Percentiles rank a stretch among this genome's conserved stretches.
Conservation (phyloP, 2,797 vertebrate genomes). For the Galagoides demidoff region DNA sequence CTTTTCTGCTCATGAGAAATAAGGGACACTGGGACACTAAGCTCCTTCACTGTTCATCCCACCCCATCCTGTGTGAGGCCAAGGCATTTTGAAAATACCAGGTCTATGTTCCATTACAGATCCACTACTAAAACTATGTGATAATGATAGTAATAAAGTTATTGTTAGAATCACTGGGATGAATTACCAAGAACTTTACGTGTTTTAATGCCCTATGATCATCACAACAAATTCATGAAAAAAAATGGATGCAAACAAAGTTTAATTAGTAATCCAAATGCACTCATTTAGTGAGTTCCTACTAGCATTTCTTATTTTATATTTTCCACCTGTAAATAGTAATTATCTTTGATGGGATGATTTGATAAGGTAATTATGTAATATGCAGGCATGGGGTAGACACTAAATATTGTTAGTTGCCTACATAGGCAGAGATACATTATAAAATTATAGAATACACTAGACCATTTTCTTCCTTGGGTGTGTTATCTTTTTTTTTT, state of each 20-base stretch:
- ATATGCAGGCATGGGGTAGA: background rate
- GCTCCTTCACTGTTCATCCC: background rate
- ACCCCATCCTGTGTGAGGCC: background rate
- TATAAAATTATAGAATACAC: background rate
- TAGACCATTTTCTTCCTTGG: background rate
- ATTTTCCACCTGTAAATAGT: conserved; percentile 54
- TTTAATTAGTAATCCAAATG: conserved; percentile 55
- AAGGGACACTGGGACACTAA: background rate
- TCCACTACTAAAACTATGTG: background rate
- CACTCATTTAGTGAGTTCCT: conserved; percentile 9
- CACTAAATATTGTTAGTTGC: conserved; percentile 23
- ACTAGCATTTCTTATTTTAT: conserved; percentile 58
- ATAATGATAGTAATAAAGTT: background rate
- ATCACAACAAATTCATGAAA: conserved; percentile 27
- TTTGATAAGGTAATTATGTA: conserved; percentile 56
- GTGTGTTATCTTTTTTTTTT: background rate
- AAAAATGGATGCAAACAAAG: conserved; percentile 35
- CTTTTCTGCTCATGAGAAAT: conserved; percentile 38
- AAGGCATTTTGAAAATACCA: background rate
- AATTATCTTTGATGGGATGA: conserved; percentile 51
- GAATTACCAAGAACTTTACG: background rate
- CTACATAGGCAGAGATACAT: background rate
- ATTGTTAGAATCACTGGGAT: background rate
- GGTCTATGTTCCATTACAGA: background rate
- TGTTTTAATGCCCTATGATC: conserved; percentile 4